phyloP scores from a whole-genome alignment of 2,888 invertebrate genomes.

The Fragum fragum region DNA sequence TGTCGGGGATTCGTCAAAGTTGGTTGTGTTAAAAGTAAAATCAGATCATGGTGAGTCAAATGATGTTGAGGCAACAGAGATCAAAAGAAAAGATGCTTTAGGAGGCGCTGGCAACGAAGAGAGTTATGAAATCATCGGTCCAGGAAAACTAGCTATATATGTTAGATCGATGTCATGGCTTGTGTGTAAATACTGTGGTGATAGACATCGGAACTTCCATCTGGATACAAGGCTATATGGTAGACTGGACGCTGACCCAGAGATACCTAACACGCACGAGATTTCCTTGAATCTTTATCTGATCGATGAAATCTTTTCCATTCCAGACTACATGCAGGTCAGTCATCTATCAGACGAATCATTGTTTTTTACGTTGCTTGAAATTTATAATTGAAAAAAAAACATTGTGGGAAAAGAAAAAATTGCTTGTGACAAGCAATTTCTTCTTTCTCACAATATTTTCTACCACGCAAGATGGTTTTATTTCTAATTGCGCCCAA shows the following conservation, averaged over 20 bases:
- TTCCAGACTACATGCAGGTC: slow-evolving; percentile 4
- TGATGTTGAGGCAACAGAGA: background rate
- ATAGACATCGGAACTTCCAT: background rate
- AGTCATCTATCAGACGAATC: too few relatives aligned
- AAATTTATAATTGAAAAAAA: too few relatives aligned
- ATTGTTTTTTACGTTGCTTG: too few relatives aligned
- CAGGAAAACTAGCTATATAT: background rate
- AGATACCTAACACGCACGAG: background rate
- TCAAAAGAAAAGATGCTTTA: background rate
- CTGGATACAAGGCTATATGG: background rate
- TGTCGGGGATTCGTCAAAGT: background rate
- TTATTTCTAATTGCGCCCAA: too few relatives aligned
- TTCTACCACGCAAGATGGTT: too few relatives aligned
- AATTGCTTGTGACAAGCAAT: too few relatives aligned
- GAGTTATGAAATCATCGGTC: background rate
- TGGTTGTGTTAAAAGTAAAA: slow-evolving; percentile 11
- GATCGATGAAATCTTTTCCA: background rate
- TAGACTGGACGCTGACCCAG: background rate
- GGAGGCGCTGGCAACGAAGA: background rate
- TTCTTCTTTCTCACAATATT: too few relatives aligned
- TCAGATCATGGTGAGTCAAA: background rate
- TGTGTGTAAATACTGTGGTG: background rate
- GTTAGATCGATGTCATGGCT: slow-evolving; percentile 2
- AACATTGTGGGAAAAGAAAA: too few relatives aligned
- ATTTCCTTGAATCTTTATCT: background rate